Percentiles rank a stretch among this genome's conserved stretches.
These are phyloP conservation scores for Drosophila picticornis DNA, from an alignment of 2,888 invertebrate species.

Conservation along the genomic window DNA sequence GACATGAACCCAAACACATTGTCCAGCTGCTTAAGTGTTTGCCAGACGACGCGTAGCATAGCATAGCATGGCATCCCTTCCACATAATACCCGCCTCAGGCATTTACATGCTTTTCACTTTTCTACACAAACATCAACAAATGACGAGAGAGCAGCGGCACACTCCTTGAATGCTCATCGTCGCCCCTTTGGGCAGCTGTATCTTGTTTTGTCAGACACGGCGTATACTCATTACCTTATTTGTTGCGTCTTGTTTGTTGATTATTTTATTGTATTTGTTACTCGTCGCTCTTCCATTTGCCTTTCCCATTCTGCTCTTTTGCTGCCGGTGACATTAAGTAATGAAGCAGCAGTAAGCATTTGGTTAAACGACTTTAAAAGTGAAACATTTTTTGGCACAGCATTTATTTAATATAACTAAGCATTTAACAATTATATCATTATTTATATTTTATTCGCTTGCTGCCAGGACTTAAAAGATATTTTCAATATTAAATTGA, in stretches of 20 bases:
- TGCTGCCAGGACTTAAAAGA: not conserved
- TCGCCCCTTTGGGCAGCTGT: conserved; percentile 7
- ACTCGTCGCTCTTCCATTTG: conserved; percentile 50
- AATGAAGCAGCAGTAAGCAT: not conserved
- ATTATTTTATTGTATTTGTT: conserved; percentile 74
- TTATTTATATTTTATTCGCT: not conserved
- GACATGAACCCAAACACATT: conserved; percentile 45
- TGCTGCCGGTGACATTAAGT: conserved; percentile 33
- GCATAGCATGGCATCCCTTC: not conserved
- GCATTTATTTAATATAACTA: not conserved
- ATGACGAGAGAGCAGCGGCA: not conserved
- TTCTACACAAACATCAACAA: conserved; percentile 53
- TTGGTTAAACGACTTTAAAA: not conserved
- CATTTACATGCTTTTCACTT: conserved; percentile 77
- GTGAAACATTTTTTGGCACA: not conserved
- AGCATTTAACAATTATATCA: not conserved
- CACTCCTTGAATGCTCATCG: not conserved
- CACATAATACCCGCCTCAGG: conserved; percentile 54
- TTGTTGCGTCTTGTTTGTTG: conserved; percentile 64
- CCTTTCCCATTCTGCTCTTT: conserved; percentile 17
- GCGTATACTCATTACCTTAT: conserved; percentile 73
- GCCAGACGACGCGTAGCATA: conserved; percentile 44
- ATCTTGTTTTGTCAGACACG: conserved; percentile 50
- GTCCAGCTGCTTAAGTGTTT: conserved; percentile 77
- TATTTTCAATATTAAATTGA: not conserved